A percentile compares a stretch with the other conserved stretches of the same genome.
These are phyloP conservation scores for Xylophagus ater DNA, from an alignment of 2,888 invertebrate species.

Conservation along the genomic window DNA sequence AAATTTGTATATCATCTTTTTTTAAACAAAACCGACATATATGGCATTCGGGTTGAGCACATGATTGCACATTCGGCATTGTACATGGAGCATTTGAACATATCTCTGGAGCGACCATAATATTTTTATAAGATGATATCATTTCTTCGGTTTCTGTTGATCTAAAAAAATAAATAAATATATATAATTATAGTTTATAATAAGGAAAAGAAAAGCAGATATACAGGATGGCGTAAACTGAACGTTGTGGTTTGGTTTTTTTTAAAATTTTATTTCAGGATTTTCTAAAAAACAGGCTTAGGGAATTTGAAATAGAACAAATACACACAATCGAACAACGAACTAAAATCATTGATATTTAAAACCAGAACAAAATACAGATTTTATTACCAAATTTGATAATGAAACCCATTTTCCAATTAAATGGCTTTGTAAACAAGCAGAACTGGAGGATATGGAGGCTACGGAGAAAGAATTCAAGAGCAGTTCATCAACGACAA, in stretches of 20 bases:
- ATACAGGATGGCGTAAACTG: background rate
- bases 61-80: too few relatives aligned
- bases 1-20: constrained; percentile 43
- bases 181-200: background rate
- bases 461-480: too few relatives aligned
- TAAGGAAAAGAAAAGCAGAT: background rate
- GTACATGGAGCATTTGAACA: constrained; percentile 49
- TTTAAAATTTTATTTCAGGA: background rate
- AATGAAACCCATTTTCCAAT: too few relatives aligned
- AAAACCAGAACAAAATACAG: background rate
- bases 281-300: background rate
- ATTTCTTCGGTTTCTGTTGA: constrained; percentile 45
- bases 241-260: background rate
- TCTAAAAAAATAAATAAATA: constrained; percentile 31
- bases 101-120: constrained; percentile 59
- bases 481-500: too few relatives aligned
- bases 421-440: too few relatives aligned
- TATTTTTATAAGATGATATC: constrained; percentile 66
- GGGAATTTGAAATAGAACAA: too few relatives aligned
- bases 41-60: constrained; percentile 56
- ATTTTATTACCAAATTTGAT: constrained; percentile 4
- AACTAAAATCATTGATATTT: too few relatives aligned
- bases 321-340: too few relatives aligned
- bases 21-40: constrained; percentile 70
- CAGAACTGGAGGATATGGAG: too few relatives aligned